phyloP scores from a whole-genome alignment of 2,797 vertebrate species.

The Heteromormyrus szaboi region DNA sequence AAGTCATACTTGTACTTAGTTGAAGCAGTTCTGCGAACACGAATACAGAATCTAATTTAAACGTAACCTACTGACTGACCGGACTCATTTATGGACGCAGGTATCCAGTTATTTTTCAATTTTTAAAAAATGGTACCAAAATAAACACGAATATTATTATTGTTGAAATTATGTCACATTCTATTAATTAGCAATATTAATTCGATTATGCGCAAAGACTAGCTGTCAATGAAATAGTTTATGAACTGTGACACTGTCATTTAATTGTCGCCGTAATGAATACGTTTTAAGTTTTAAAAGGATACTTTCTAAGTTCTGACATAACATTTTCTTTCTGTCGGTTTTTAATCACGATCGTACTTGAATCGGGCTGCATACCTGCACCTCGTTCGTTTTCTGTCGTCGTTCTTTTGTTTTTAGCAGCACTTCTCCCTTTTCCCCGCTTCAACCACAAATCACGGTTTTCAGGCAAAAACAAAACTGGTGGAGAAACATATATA shows the following conservation, averaged over 20 bases:
- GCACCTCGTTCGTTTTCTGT: not conserved
- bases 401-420: not conserved
- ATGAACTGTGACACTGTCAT: not conserved
- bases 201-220: not conserved
- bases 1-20: not conserved
- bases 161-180: not conserved
- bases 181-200: not conserved
- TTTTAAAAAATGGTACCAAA: not conserved
- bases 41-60: not conserved
- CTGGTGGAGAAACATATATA: not conserved
- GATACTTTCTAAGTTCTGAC: not conserved
- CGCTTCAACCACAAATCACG: not conserved
- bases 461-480: not conserved
- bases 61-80: not conserved
- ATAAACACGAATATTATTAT: not conserved
- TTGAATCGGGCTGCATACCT: not conserved
- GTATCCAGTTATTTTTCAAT: not conserved
- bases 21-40: not conserved
- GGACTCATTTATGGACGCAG: not conserved
- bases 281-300: not conserved
- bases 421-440: not conserved
- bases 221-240: not conserved
- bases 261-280: not conserved
- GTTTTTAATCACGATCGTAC: not conserved
- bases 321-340: not conserved